Evolutionary conservation across 1,140 invertebrate genomes (phyloP), one percentile per base, ranked within the genome.

Genomic region (Patella vulgata): DNA sequence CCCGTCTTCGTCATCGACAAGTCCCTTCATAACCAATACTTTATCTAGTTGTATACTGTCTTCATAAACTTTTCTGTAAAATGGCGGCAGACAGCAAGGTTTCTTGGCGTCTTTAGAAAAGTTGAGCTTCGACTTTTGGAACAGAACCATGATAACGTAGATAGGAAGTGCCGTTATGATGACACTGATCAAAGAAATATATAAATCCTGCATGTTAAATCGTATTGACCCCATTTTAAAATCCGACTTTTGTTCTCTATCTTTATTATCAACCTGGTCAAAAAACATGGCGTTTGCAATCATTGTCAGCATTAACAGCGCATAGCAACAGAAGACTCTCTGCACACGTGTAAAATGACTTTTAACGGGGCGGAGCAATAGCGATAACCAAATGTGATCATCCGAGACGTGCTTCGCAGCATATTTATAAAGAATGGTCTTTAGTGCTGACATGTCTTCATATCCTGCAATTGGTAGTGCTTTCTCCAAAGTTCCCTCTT

Each of bases 241-340:
- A 6, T 54, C 53, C 31, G 28, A 36, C 40, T n/a, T 14, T n/a
- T 40, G 36, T n/a, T 40, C 6, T 14, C 33, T 23, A 17, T 62
- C 52, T 33, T 51, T 33, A 2, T 58, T 5, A 11, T 63, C 51
- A 9, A 43, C 58, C 9, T 43, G 39, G 11, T 79, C 74, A 66
- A 86, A 87, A 74, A 85, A 87, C 85, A 87, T 85, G 33, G 85
- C 85, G 68, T 86, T 87, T 23, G 79, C 73, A 42, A 87, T 58
- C 85, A 87, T 86, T 11, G 85, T 82, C 8, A 86, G 61, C 52
- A 83, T 85, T 2, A 87, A 68, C 14, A 86, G 68, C 0, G 81
- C 71, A 58, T 85, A 70, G 58, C 84, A 84, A 39, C 81, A 81
- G 14, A 82, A 79, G n/a, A 84, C 72, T 31, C 86, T 48, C 68